Evolutionary conservation across 2,113 vertebrate genomes (phyloP).

Genomic region (Phylloscopus whistleri): DNA sequence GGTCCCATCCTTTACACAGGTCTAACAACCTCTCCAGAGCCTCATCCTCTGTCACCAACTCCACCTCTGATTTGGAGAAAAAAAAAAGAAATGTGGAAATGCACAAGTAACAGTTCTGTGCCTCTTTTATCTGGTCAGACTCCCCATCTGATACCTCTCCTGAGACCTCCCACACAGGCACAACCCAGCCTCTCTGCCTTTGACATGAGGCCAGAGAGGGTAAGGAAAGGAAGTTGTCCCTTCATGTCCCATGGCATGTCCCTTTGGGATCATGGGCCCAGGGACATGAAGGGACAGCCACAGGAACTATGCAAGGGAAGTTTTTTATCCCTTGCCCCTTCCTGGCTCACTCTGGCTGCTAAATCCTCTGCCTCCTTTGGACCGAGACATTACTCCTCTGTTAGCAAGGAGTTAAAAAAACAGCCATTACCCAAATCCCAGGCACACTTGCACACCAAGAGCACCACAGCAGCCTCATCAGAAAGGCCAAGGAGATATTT

Average conservation of each 20-base stretch:
- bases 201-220: accelerated
- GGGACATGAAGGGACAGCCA: accelerated
- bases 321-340: background rate
- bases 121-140: background rate
- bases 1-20: background rate
- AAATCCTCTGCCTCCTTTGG: background rate
- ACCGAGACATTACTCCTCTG: background rate
- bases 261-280: too few species aligned
- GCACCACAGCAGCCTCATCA: background rate
- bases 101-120: background rate
- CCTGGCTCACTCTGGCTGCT: background rate
- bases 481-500: background rate
- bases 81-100: background rate
- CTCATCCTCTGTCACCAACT: background rate
- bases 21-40: background rate
- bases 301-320: accelerated
- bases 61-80: background rate
- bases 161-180: accelerated
- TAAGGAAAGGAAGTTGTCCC: too few species aligned
- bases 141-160: accelerated
- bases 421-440: background rate
- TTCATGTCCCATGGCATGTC: too few species aligned
- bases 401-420: background rate
- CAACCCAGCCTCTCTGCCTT: accelerated
- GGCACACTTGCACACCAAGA: background rate